These are phyloP conservation scores for Parus major DNA, from an alignment of 2,113 vertebrate genomes.

Conservation along the genomic window DNA sequence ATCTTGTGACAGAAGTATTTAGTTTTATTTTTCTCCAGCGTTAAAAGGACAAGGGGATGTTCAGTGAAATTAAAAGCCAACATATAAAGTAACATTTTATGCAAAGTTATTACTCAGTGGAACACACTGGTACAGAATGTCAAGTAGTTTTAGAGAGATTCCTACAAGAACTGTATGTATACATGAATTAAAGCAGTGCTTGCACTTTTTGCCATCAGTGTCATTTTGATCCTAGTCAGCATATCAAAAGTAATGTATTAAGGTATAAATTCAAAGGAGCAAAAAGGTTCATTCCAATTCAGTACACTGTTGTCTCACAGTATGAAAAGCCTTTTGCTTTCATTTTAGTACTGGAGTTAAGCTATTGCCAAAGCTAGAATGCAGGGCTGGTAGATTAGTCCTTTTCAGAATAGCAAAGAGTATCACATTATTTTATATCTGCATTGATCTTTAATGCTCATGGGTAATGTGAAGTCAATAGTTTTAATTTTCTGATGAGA, in stretches of 20 bases:
- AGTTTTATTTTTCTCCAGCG: neutral
- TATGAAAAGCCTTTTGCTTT: constrained; percentile 33
- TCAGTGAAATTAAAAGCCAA: constrained; percentile 44
- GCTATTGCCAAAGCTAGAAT: neutral
- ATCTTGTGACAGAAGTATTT: neutral
- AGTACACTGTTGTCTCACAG: neutral
- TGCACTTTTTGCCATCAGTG: neutral
- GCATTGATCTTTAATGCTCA: neutral
- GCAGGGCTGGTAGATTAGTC: neutral
- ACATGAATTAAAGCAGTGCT: constrained; percentile 14
- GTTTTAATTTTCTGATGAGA: neutral
- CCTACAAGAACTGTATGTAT: neutral
- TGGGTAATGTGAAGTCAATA: neutral
- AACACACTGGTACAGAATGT: neutral
- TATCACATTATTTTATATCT: neutral
- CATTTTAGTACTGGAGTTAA: neutral
- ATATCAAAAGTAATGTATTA: neutral
- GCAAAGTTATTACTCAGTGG: neutral
- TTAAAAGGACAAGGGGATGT: neutral
- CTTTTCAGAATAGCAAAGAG: neutral
- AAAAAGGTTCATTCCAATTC: neutral
- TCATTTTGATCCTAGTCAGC: constrained; percentile 25
- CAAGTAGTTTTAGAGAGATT: neutral
- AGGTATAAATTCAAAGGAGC: neutral
- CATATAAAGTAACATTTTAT: neutral